Evolutionary conservation across 2,888 invertebrate species (phyloP), one percentile per base, ranked within the genome.

Genomic region (Linnaemya vulpina): DNA sequence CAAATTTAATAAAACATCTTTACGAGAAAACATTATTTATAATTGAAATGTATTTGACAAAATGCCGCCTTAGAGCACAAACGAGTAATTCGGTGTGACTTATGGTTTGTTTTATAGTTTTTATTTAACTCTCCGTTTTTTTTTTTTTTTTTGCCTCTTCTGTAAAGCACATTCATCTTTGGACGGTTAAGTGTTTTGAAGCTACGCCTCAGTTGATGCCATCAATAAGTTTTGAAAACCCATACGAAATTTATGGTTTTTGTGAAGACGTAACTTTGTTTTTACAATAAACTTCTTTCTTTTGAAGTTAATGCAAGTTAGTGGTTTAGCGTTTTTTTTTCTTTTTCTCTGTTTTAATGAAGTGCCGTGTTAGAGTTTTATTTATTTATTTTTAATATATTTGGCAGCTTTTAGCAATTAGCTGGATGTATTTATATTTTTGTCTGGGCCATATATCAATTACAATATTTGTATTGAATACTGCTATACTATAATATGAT

Each of bases 131-230:
- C 35, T 20, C 1, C 9, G 25, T 49, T 53, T 63, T 30, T 58
- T 49, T 49, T 13, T 49, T 20, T 40, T 11, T 9, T 35, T n/a
- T n/a, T n/a, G n/a, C 11, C 38, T 38, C 38, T 38, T 62, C 1
- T 22, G 13, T 25, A 30, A 38, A 43, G 13, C 22, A 5, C 35
- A 35, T 46, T 46, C 30, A 71, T 53, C 8, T 35, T 30, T 25
- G 40, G 53, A 53, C 22, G 20, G 55, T 73, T 65, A 38, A 79
- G 30, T 62, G 20, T 73, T 73, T 73, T 65, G 71, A 79, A 63
- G 79, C 65, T 79, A 73, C 65, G 79, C 79, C 79, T 79, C 65
- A 79, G 63, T 73, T 55, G 71, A 73, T 17, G 46, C 71, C 79
- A 79, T 71, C 71, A 73, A 79, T 79, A 79, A 46, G 13, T 79